A percentile compares a stretch with the other conserved stretches of the same genome.
Evolutionary conservation across 2,888 invertebrate species (phyloP).

Genomic region (Hybos culiciformis): DNA sequence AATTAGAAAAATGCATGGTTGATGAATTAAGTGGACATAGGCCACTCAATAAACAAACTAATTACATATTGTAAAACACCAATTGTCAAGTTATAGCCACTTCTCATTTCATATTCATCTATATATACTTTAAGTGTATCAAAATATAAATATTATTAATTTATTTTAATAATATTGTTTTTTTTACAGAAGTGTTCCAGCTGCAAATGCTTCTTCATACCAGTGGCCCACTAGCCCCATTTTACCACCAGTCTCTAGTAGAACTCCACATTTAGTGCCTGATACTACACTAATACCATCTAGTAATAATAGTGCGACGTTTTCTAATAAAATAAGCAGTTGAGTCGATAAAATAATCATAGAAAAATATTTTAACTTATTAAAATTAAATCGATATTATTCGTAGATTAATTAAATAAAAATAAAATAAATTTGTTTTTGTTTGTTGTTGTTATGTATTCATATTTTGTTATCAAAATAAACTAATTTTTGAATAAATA

Average conservation of each 20-base stretch:
- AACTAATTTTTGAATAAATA: too few species aligned
- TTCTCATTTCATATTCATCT: too few species aligned
- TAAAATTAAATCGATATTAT: background rate
- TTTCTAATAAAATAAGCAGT: slow-evolving; percentile 36
- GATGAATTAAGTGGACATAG: too few species aligned
- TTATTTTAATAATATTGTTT: too few species aligned
- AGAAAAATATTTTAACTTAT: background rate
- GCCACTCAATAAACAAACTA: too few species aligned
- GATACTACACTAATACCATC: slow-evolving; percentile 42
- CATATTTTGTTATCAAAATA: background rate
- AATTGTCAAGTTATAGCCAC: too few species aligned
- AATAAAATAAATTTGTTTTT: background rate
- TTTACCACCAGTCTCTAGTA: slow-evolving; percentile 53
- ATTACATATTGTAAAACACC: too few species aligned
- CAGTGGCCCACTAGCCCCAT: slow-evolving; percentile 73
- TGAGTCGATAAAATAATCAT: slow-evolving; percentile 22
- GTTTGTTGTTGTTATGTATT: background rate
- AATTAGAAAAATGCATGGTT: too few species aligned
- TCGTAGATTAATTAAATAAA: background rate
- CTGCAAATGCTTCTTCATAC: slow-evolving; percentile 46
- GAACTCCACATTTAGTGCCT: slow-evolving; percentile 59
- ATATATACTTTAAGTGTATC: too few species aligned
- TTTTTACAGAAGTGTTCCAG: slow-evolving; percentile 37
- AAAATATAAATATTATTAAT: too few species aligned
- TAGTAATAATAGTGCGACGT: slow-evolving; percentile 22